A percentile compares a stretch with the other conserved stretches of the same genome.
Conservation (phyloP, 1,140 invertebrate species). For the Anoplolepis gracilipes region DNA sequence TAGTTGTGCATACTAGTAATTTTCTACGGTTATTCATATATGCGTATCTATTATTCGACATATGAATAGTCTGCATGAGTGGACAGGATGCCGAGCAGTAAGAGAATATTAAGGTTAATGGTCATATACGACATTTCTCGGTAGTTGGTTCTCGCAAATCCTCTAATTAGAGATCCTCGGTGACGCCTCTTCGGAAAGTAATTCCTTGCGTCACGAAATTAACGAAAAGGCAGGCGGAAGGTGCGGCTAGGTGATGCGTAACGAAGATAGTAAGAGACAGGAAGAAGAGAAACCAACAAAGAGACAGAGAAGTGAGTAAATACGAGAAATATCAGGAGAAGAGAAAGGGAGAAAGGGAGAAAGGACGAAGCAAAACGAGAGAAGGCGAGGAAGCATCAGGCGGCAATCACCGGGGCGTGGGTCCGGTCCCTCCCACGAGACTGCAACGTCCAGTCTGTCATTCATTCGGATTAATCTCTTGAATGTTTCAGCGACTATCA, state of each 20-base stretch:
- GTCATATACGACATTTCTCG: constrained; percentile 11
- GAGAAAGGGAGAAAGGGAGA: constrained; percentile 13
- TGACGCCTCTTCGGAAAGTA: constrained; percentile 64
- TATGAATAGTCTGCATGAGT: background rate
- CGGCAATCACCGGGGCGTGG: constrained; percentile 71
- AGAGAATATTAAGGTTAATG: constrained; percentile 28
- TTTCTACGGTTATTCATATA: background rate
- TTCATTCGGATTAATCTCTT: constrained; percentile 73
- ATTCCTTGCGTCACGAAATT: constrained; percentile 63
- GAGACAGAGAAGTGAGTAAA: background rate
- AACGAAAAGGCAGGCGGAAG: constrained; percentile 22
- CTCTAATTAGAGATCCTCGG: constrained; percentile 68
- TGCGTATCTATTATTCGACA: constrained; percentile 6
- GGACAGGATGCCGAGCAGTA: constrained; percentile 2
- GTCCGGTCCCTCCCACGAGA: constrained; percentile 63
- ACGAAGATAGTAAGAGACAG: constrained; percentile 1
- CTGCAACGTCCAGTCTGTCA: constrained; percentile 68
- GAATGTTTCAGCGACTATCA: constrained; percentile 69
- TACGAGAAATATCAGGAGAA: constrained; percentile 16
- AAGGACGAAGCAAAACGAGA: background rate
- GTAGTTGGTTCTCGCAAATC: constrained; percentile 26
- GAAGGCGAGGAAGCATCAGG: constrained; percentile 58
- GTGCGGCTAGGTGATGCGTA: constrained; percentile 47
- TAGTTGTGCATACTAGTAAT: background rate
- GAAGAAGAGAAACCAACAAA: background rate